Evolutionary conservation across 1,140 invertebrate genomes (phyloP).

Genomic region (Berghia stephanieae): DNA sequence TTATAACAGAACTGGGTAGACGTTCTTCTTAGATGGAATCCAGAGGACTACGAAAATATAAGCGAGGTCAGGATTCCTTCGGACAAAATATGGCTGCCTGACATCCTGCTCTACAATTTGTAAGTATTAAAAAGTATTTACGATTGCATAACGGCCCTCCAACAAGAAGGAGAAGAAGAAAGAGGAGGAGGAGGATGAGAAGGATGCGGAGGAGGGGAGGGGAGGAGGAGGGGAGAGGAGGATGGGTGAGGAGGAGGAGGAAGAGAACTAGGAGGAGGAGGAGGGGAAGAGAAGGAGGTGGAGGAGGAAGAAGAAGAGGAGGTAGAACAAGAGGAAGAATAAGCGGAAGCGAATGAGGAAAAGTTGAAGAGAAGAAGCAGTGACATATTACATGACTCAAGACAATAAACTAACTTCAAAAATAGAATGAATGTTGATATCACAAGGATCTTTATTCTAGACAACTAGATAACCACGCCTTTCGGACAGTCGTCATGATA

Average conservation of each 20-base stretch:
- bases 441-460: too few species aligned
- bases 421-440: too few species aligned
- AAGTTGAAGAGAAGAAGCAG: neutral
- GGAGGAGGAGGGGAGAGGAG: neutral
- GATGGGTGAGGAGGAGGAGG: neutral
- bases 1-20: conserved; percentile 66
- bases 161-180: neutral
- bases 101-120: conserved; percentile 67
- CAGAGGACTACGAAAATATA: conserved; percentile 64
- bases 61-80: conserved; percentile 65
- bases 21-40: conserved; percentile 66
- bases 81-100: conserved; percentile 67
- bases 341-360: neutral
- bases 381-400: too few species aligned
- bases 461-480: too few species aligned
- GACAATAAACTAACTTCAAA: too few species aligned
- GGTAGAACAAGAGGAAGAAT: neutral
- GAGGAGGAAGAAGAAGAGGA: neutral
- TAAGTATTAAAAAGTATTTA: conserved; percentile 19
- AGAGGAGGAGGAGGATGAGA: neutral
- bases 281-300: too few species aligned
- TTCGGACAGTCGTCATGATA: too few species aligned
- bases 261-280: too few species aligned
- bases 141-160: too few species aligned
- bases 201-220: neutral